Base-by-base conservation (phyloP, 2,113 vertebrate genomes). In the Bothrops jararaca region DNA sequence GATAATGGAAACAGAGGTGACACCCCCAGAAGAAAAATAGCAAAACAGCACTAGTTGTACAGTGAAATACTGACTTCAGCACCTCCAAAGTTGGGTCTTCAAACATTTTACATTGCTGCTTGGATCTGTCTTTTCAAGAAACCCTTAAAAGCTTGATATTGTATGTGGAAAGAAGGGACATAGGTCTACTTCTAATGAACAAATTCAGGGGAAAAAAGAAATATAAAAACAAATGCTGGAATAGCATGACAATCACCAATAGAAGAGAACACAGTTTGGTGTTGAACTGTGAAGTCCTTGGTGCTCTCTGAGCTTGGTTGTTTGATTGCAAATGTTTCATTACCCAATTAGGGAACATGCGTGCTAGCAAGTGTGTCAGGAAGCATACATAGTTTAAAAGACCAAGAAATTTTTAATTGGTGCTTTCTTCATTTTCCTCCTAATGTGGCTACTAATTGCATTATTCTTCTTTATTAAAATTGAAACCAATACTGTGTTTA, bases 111-210 rank as follows among this genome's bases (percentile, higher is more conserved):
- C 22, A 95, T 54, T 52, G 22, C 50, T 42, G 26, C 42, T 87
- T 86, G 3, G 91, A 93, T 26, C 89, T 45, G 94, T 0, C 0
- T 7, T 24, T 42, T 24, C 87, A 85, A 89, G 26, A 29, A n/a
- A 24, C 34, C 85, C 42, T 60, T 93, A 7, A 29, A 42, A 7
- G 7, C 29, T 74, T 52, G 45, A 87, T 52, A 7, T 34, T 50
- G n/a, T 54, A 54, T 20, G 9, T 24, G 15, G n/a, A 80, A 20
- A 95, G 94, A 74, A 18, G n/a, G 92, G 91, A 92, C 90, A 88
- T 93, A 95, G 74, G 88, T 92, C 91, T 94, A 93, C 92, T 85
- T 56, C 92, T 53, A 85, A 80, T 58, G 86, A 90, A n/a, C 34
- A 80, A 80, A 95, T 94, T 69, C 11, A 54, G 8, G 39, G 90